A percentile compares a stretch with the other conserved stretches of the same genome.
Conservation (phyloP, 2,797 vertebrate species). For the Potorous gilbertii region DNA sequence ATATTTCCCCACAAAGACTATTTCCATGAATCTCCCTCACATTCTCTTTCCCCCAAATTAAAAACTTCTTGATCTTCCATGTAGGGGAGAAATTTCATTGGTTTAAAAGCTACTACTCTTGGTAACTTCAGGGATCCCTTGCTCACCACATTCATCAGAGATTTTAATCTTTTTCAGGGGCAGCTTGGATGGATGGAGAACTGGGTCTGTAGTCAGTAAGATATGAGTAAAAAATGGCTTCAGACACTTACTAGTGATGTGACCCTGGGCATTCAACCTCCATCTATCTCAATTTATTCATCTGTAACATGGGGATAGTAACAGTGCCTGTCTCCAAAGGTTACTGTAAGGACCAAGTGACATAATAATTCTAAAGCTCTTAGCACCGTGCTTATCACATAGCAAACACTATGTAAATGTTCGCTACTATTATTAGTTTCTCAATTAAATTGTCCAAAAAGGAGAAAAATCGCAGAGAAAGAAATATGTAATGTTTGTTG, state of each 20-base stretch:
- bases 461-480: not conserved
- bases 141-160: not conserved
- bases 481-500: not conserved
- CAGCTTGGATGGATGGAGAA: not conserved
- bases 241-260: not conserved
- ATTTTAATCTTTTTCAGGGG: constrained; percentile 21
- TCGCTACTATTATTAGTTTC: not conserved
- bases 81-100: not conserved
- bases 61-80: constrained; percentile 5
- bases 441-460: not conserved
- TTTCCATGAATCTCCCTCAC: not conserved
- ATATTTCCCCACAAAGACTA: not conserved
- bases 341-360: not conserved
- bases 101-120: constrained; percentile 14
- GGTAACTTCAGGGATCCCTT: constrained; percentile 38
- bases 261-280: not conserved
- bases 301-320: not conserved
- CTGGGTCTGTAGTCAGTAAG: not conserved
- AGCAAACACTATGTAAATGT: not conserved
- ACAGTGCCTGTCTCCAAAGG: not conserved
- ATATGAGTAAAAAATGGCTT: not conserved
- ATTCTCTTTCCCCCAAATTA: constrained; percentile 18
- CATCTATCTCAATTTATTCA: not conserved
- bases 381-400: not conserved
- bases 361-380: not conserved